A percentile compares a stretch with the other conserved stretches of the same genome.
Evolutionary conservation across 2,888 invertebrate species (phyloP).

Genomic region (Chironomus tentans): DNA sequence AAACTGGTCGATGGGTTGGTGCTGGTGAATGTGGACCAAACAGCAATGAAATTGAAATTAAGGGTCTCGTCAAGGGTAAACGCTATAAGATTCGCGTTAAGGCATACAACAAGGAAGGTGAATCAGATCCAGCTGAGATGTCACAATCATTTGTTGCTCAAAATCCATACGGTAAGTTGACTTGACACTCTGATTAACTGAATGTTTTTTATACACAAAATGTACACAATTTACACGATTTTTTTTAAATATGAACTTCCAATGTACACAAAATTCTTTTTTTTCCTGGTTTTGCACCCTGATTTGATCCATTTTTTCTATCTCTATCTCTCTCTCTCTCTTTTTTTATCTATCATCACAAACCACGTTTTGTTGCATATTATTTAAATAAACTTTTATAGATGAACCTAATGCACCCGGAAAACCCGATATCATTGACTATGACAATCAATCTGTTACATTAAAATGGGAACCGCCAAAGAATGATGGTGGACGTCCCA

Average conservation of each 20-base stretch:
- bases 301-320: no score
- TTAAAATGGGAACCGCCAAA: constrained; percentile 85
- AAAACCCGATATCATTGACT: constrained; percentile 85
- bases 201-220: not conserved
- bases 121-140: constrained; percentile 90
- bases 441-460: constrained; percentile 85
- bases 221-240: not conserved
- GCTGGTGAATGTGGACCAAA: constrained; percentile 85
- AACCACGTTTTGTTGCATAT: constrained; percentile 4
- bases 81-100: constrained; percentile 97
- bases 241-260: not conserved
- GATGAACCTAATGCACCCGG: constrained; percentile 85
- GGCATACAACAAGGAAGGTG: constrained; percentile 95
- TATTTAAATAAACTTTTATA: constrained; percentile 33
- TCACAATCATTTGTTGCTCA: constrained; percentile 81
- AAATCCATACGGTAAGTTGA: constrained; percentile 80
- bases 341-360: not conserved
- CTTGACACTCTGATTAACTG: not conserved
- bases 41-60: constrained; percentile 72
- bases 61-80: constrained; percentile 86
- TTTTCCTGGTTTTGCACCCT: not conserved
- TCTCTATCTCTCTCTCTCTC: not conserved
- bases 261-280: not conserved
- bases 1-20: constrained; percentile 92
- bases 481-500: constrained; percentile 84